phyloP scores from a whole-genome alignment of 2,888 invertebrate genomes.

The Cacoxenus indagator region DNA sequence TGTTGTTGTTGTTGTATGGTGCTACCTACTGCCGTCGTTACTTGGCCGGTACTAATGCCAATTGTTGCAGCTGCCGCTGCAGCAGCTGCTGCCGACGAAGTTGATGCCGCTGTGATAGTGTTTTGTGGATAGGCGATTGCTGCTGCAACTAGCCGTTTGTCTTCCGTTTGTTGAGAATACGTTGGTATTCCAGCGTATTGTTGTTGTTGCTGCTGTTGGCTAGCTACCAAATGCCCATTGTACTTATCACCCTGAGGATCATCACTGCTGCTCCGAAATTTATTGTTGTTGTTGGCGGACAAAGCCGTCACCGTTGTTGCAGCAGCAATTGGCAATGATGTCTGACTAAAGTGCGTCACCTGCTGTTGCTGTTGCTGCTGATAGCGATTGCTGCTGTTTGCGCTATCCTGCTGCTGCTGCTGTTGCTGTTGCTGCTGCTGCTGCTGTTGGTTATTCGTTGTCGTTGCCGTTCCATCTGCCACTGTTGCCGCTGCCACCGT shows the following conservation, averaged over 20 bases:
- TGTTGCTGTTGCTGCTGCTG: conserved; percentile 46
- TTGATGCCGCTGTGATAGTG: conserved; percentile 42
- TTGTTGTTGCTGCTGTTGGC: conserved; percentile 55
- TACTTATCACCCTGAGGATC: conserved; percentile 72
- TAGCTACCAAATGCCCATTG: conserved; percentile 69
- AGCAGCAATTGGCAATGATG: conserved; percentile 61
- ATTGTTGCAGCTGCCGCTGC: conserved; percentile 37
- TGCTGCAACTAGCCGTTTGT: conserved; percentile 59
- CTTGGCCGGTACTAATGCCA: background rate
- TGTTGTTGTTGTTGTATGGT: conserved; percentile 46
- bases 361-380: conserved; percentile 52
- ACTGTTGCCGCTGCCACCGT: conserved; percentile 75
- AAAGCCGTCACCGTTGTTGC: conserved; percentile 67
- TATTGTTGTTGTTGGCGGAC: conserved; percentile 67
- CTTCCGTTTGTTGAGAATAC: conserved; percentile 53
- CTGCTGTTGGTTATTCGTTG: conserved; percentile 56
- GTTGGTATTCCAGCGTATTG: conserved; percentile 63
- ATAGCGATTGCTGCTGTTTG: conserved; percentile 61
- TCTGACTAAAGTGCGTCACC: conserved; percentile 74
- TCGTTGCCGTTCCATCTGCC: conserved; percentile 70
- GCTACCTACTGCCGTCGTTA: conserved; percentile 29
- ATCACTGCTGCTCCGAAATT: conserved; percentile 73
- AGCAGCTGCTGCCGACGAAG: conserved; percentile 47
- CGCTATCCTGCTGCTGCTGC: conserved; percentile 44
- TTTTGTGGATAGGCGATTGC: conserved; percentile 63